These are phyloP conservation scores for Tuberolachnus salignus DNA, from an alignment of 2,888 invertebrate genomes.

Conservation along the genomic window DNA sequence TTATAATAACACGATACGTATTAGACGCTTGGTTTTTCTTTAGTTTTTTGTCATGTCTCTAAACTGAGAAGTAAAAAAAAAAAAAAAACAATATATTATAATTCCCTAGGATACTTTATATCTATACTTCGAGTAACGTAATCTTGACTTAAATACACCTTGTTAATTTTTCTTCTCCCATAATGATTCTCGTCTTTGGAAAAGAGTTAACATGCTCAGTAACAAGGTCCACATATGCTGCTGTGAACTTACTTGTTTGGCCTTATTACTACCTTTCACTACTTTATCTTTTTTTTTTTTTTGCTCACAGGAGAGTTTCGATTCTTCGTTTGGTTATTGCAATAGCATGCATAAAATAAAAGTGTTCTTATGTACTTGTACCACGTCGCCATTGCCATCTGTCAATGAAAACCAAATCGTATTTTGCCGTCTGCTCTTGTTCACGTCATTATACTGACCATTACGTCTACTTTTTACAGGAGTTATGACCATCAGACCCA, in stretches of 20 bases:
- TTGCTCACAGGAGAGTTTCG: no score
- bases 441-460: constrained; percentile 52
- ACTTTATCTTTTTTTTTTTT: constrained; percentile 35
- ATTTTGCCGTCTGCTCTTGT: constrained; percentile 58
- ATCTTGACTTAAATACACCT: constrained; percentile 51
- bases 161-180: constrained; percentile 45
- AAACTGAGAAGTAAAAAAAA: no score
- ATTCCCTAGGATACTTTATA: no score
- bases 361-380: no score
- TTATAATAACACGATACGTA: no score
- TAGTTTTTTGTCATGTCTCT: no score
- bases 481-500: no score
- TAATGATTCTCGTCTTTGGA: constrained; percentile 56
- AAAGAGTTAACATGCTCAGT: constrained; percentile 54
- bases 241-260: constrained; percentile 50
- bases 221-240: constrained; percentile 43
- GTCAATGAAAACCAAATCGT: constrained; percentile 58
- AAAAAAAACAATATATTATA: no score
- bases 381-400: constrained; percentile 58
- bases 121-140: no score
- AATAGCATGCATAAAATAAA: no score
- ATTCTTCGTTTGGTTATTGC: no score
- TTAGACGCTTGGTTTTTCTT: no score
- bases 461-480: constrained; percentile 37
- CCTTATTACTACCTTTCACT: constrained; percentile 40